These are phyloP conservation scores for Emydura subglobosa DNA, from an alignment of 2,113 vertebrate genomes.

Conservation along the genomic window DNA sequence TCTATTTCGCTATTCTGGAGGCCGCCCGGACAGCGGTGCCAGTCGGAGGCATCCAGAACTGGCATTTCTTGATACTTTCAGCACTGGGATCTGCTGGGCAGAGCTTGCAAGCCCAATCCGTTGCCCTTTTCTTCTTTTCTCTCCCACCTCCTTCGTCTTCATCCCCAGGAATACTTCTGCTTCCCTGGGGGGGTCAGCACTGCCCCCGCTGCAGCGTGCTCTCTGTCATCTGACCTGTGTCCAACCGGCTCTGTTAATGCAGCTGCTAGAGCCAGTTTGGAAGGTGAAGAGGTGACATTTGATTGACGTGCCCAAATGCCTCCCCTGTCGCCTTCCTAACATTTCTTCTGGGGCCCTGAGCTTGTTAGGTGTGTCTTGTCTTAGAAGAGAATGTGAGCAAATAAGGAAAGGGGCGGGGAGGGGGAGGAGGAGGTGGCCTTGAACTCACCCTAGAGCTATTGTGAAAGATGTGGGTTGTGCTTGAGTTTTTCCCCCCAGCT, in stretches of 20 bases:
- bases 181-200: not conserved
- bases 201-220: not conserved
- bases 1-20: not conserved
- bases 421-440: not conserved
- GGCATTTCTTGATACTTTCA: not conserved
- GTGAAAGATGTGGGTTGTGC: not conserved
- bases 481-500: not conserved
- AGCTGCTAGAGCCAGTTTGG: not conserved
- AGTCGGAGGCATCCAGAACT: not conserved
- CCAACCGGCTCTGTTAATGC: not conserved
- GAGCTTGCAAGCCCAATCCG: not conserved
- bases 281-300: not conserved
- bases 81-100: not conserved
- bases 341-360: not conserved
- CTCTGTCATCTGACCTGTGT: not conserved
- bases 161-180: not conserved
- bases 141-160: not conserved
- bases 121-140: not conserved
- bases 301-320: not conserved
- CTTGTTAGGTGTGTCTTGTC: not conserved
- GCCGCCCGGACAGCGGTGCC: not conserved
- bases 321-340: not conserved
- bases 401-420: not conserved
- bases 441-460: not conserved
- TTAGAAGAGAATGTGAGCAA: not conserved